Evolutionary conservation across 1,140 invertebrate species (phyloP).

Genomic region (Dermatophagoides farinae): DNA sequence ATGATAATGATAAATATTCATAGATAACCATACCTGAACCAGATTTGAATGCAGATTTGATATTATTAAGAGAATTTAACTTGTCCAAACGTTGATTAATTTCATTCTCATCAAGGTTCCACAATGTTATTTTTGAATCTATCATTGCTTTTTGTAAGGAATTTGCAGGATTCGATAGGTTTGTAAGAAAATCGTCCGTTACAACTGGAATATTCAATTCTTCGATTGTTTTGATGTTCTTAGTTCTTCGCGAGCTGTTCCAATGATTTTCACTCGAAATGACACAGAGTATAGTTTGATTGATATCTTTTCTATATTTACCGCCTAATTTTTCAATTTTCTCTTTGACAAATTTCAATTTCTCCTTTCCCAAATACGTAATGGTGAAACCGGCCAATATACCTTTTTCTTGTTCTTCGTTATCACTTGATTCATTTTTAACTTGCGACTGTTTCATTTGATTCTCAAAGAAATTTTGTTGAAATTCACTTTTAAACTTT

Average conservation of each 20-base stretch:
- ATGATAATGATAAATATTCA: not conserved
- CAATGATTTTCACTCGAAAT: conserved; percentile 40
- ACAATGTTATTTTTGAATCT: not conserved
- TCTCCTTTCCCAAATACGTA: conserved; percentile 44
- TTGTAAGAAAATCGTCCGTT: conserved; percentile 49
- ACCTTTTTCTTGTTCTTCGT: not conserved
- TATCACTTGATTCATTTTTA: not conserved
- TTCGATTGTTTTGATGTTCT: conserved; percentile 23
- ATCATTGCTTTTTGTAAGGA: not conserved
- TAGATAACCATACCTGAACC: not conserved
- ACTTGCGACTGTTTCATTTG: not conserved
- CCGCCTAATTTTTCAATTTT: conserved; percentile 40
- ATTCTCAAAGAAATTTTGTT: not conserved
- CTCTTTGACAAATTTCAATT: conserved; percentile 16
- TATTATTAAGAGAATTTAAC: not conserved
- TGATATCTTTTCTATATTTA: conserved; percentile 40
- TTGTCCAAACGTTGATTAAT: not conserved
- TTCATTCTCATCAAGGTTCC: not conserved
- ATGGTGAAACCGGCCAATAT: conserved; percentile 60
- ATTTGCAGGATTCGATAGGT: not conserved
- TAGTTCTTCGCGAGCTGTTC: conserved; percentile 17
- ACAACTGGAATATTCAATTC: conserved; percentile 52
- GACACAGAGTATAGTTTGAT: conserved; percentile 44
- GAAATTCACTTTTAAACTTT: not conserved
- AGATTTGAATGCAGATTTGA: conserved; percentile 3